These are phyloP conservation scores for Triplophysa yarkandensis DNA, from an alignment of 2,797 vertebrate genomes.

Conservation along the genomic window DNA sequence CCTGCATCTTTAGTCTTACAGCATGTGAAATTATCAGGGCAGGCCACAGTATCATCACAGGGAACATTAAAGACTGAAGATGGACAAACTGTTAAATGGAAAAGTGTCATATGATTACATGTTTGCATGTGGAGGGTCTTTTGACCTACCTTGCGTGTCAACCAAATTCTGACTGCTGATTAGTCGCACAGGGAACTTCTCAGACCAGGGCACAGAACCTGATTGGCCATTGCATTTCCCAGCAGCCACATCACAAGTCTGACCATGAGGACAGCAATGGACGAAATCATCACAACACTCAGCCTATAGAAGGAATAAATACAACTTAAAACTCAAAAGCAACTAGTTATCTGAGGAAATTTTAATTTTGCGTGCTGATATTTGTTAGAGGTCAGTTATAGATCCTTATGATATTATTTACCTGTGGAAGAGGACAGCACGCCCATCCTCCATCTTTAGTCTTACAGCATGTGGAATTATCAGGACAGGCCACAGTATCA, in stretches of 20 bases:
- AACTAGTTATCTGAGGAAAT: background rate
- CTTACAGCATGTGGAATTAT: conserved; percentile 79
- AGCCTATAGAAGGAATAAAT: conserved; percentile 45
- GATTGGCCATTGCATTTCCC: conserved; percentile 38
- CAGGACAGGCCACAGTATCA: conserved; percentile 75
- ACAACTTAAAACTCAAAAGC: background rate
- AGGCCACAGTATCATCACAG: conserved; percentile 70
- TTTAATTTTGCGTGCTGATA: too few relatives aligned
- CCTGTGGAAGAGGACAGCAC: conserved; percentile 70
- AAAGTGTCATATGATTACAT: background rate
- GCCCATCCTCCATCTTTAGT: conserved; percentile 75
- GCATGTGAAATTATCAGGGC: conserved; percentile 80
- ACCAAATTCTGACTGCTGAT: background rate
- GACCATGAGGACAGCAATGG: conserved; percentile 67
- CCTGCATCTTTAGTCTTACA: conserved; percentile 71
- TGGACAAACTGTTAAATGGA: background rate
- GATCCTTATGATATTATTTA: background rate
- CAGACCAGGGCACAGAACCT: conserved; percentile 47
- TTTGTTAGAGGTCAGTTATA: too few relatives aligned
- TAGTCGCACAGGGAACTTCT: conserved; percentile 44
- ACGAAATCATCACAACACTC: conserved; percentile 61
- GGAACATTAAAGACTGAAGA: background rate
- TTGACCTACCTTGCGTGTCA: conserved; percentile 6
- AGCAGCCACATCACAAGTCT: conserved; percentile 53
- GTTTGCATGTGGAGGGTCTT: background rate